Evolutionary conservation across 1,140 invertebrate genomes (phyloP), one percentile per base, ranked within the genome.

Genomic region (Camponotus pennsylvanicus): DNA sequence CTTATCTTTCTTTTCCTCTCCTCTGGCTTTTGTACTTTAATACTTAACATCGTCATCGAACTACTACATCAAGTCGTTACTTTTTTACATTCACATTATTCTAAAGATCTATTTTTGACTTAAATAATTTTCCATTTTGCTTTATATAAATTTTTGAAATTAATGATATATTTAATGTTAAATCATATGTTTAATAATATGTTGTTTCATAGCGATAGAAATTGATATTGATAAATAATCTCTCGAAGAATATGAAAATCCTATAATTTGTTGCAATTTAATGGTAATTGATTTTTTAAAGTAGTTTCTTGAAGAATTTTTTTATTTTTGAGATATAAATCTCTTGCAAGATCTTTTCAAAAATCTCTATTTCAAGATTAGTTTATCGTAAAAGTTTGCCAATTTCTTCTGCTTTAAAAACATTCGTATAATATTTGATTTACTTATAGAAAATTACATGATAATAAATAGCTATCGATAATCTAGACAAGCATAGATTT

Each of bases 401-500:
- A 8, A 18, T 49, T n/a, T 15, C 40, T 69, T 27, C 18, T 13
- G 15, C 15, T 52, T 40, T 59, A 61, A 21, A 52, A 9, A n/a
- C 15, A 52, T 40, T 64, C 27, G 27, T 37, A 27, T 42, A n/a
- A 70, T 45, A 40, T 57, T 69, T 57, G 34, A 27, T 45, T 49
- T 34, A 63, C 15, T 73, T 73, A 45, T 49, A 55, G 21, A 13
- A 18, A 71, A 37, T 61, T 45, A 21, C 2, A 13, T 15, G 3
- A 8, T 55, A 69, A 59, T n/a, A 59, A 71, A 73, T 34, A 34
- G 37, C 37, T 42, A 27, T 34, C 27, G 67, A 45, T 82, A 90
- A 88, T 87, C 90, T 42, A 34, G 89, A 9, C 75, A 45, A 77
- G 9, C 21, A 63, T 15, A 15, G 15, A 32, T 83, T 83, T 83